phyloP scores from a whole-genome alignment of 2,888 invertebrate genomes.

The Ophion obscuratus region DNA sequence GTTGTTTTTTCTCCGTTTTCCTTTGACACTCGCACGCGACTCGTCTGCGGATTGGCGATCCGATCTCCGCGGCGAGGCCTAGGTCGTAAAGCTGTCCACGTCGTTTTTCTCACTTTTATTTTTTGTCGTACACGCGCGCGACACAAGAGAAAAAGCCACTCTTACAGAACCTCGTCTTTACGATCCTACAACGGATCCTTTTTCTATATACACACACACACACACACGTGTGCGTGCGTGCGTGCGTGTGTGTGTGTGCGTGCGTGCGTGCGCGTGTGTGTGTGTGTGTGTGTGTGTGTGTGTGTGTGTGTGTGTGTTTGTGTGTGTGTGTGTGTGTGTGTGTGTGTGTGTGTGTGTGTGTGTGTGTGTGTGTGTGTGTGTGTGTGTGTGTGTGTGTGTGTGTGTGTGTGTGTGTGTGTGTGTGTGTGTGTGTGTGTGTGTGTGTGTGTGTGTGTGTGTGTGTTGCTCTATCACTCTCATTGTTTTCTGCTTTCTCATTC shows the following conservation, averaged over 20 bases:
- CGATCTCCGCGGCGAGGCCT: conserved; percentile 36
- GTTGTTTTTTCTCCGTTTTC: background rate
- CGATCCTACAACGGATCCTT: conserved; percentile 50
- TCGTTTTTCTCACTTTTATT: conserved; percentile 33
- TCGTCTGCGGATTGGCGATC: conserved; percentile 35
- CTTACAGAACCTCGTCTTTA: conserved; percentile 60
- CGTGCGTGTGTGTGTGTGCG: too few species aligned
- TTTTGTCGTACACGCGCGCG: conserved; percentile 12
- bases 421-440: too few species aligned
- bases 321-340: too few species aligned
- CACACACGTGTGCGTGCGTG: too few species aligned
- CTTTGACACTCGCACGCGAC: background rate
- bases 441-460: background rate
- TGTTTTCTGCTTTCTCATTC: conserved; percentile 36
- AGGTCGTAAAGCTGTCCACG: conserved; percentile 62
- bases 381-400: too few species aligned
- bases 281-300: too few species aligned
- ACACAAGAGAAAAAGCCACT: conserved; percentile 56
- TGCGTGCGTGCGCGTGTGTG: too few species aligned
- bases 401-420: too few species aligned
- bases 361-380: too few species aligned
- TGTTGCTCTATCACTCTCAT: background rate
- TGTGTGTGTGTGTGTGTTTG: too few species aligned
- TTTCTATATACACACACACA: background rate
- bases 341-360: too few species aligned